Conservation (phyloP, 2,797 vertebrate species). For the Periparus ater region DNA sequence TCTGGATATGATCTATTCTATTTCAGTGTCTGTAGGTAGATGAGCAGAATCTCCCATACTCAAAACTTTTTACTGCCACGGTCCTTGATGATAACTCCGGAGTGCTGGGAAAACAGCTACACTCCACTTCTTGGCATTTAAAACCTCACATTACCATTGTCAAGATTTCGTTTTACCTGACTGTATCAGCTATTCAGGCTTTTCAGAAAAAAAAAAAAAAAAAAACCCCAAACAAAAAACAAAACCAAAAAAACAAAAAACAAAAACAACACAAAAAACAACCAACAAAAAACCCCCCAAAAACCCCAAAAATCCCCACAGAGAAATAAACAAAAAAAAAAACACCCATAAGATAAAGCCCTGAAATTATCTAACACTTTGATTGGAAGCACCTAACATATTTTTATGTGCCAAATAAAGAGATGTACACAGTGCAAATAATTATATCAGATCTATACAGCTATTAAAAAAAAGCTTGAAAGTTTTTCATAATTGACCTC, state of each 20-base stretch:
- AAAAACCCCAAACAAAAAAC: no score
- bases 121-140: background rate
- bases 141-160: background rate
- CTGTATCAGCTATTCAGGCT: background rate
- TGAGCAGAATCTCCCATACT: background rate
- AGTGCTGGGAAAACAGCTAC: background rate
- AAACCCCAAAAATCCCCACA: no score
- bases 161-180: background rate
- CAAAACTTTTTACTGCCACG: background rate
- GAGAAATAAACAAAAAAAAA: no score
- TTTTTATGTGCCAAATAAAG: background rate
- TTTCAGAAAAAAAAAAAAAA: background rate
- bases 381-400: background rate
- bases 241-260: no score
- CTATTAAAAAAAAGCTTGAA: background rate
- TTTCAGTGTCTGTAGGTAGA: background rate
- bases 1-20: background rate
- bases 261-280: no score
- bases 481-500: background rate
- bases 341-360: rapidly evolving
- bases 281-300: rapidly evolving
- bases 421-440: background rate
- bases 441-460: background rate
- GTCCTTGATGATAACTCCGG: background rate
- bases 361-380: background rate